Conservation (phyloP, 2,888 invertebrate genomes). For the Junonia oenone region DNA sequence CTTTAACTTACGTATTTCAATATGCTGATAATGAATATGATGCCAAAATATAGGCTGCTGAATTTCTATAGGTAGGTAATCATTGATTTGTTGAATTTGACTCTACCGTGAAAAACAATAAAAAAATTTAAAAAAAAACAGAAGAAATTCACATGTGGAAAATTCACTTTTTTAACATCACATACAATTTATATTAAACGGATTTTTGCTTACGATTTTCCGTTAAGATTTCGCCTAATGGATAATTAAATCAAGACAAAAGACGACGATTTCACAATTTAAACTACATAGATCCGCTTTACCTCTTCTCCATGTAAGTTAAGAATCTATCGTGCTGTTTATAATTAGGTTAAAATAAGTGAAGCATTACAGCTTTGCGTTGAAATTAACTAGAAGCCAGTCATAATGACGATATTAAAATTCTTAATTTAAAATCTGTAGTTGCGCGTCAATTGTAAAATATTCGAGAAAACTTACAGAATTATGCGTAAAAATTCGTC, state of each 20-base stretch:
- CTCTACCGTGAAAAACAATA: no score
- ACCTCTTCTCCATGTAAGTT: background rate
- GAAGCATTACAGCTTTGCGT: conserved; percentile 10
- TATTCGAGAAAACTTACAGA: background rate
- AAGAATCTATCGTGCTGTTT: background rate
- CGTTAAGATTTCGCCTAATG: no score
- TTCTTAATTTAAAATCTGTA: background rate
- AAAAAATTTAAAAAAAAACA: no score
- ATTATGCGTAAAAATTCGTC: background rate
- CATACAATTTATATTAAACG: no score
- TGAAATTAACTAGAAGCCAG: background rate
- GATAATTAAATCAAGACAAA: background rate
- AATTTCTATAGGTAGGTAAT: no score
- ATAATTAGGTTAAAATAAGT: conserved; percentile 12
- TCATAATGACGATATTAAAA: background rate
- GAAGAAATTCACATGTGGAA: no score
- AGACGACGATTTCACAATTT: background rate
- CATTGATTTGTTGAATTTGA: no score
- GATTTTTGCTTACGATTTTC: no score
- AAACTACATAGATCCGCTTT: background rate
- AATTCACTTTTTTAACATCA: no score
- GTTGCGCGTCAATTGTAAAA: background rate
- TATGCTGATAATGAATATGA: no score
- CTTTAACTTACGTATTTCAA: no score
- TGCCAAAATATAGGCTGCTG: no score